These are phyloP conservation scores for Anastrepha ludens DNA, from an alignment of 1,140 invertebrate genomes.

Conservation along the genomic window DNA sequence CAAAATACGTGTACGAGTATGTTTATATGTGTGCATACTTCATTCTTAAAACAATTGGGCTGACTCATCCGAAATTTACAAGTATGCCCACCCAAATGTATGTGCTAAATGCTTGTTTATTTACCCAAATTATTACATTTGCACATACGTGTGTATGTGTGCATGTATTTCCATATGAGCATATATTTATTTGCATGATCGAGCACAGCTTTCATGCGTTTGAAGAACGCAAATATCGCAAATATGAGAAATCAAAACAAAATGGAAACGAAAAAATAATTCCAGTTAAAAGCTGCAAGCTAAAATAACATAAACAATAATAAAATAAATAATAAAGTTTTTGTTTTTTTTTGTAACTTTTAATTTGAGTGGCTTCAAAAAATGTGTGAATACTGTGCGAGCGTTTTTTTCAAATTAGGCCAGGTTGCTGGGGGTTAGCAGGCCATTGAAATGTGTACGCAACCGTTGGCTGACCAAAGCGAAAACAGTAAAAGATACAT, in stretches of 20 bases:
- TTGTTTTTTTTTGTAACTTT: neutral
- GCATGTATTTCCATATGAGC: no score
- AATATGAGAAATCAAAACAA: slow-evolving; percentile 20
- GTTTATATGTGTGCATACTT: no score
- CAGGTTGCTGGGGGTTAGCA: slow-evolving; percentile 37
- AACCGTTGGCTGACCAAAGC: neutral
- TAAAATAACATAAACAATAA: slow-evolving; percentile 51
- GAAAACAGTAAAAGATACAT: neutral
- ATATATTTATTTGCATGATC: neutral
- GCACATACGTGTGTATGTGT: neutral
- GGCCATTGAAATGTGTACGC: slow-evolving; percentile 20
- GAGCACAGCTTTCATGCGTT: neutral
- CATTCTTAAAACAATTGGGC: neutral
- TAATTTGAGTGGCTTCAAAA: neutral
- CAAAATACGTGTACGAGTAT: no score
- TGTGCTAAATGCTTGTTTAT: no score
- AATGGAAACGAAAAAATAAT: neutral
- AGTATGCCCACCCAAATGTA: neutral
- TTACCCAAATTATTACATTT: no score
- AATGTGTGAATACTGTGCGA: neutral
- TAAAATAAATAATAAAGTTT: neutral
- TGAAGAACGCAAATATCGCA: neutral
- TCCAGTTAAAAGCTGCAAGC: neutral
- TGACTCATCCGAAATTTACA: slow-evolving; percentile 20
- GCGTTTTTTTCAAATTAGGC: neutral